Base-by-base conservation (phyloP, 1,140 invertebrate genomes). In the Drosophila insularis region DNA sequence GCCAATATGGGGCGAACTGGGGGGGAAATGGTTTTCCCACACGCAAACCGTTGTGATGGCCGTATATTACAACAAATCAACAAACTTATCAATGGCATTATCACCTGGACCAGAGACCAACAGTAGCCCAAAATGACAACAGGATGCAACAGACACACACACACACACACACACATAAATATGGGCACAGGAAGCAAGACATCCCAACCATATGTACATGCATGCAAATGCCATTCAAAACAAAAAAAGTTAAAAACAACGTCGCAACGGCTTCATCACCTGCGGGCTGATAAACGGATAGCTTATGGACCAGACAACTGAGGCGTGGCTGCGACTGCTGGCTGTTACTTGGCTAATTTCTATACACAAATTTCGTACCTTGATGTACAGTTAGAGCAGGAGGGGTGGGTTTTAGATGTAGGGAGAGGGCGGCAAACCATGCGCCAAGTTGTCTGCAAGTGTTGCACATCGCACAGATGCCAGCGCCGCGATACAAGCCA, bases 381-480 rank as follows among this genome's bases (percentile, higher is more conserved):
- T 69, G 72, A 64, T 75, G 68, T 75, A 81, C 74, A 74, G 75
- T 81, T 78, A 56, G 43, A 63, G 65, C 59, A 35, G 6, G 13
- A 23, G 19, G 27, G 53, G 5, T n/a, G 13, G 7, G 23, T 27
- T 4, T 27, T 27, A 27, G 27, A 27, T 27, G 27, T 27, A 27
- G 23, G 37, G 43, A 43, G 6, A 8, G 43, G 40, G 5, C 4
- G 13, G 27, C 27, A 27, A 27, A 64, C 31, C 79, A 68, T 77
- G 82, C 82, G 82, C 82, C 82, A 89, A 71, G 79, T 77, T 87
- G 82, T 87, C 82, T 87, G 82, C 82, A 86, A 86, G 82, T 86
- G 82, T 86, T 81, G 82, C 82, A 86, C 84, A 87, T 89, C 80
- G 84, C 82, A 74, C 84, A 87, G 82, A 86, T 86, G 71, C 82